Conservation (phyloP, 1,140 invertebrate species). For the Akabosia matsudoensis region DNA sequence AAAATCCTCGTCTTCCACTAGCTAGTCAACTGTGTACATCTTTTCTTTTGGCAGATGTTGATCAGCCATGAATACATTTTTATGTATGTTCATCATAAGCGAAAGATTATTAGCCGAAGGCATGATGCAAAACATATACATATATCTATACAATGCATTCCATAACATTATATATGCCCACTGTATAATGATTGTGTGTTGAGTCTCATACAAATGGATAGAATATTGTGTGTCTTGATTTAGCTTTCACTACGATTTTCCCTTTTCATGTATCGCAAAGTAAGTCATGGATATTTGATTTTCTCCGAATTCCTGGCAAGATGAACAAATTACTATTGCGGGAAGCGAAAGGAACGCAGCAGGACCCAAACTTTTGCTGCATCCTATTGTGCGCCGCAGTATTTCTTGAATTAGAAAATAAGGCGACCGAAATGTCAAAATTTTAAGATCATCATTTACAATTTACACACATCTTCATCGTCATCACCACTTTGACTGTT, state of each 20-base stretch:
- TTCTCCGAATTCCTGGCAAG: too few species aligned
- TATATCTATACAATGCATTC: background rate
- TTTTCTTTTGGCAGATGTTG: background rate
- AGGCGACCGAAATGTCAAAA: conserved; percentile 13
- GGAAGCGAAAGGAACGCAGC: too few species aligned
- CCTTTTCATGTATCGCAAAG: too few species aligned
- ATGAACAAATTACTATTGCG: too few species aligned
- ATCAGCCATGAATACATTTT: background rate
- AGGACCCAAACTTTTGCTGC: too few species aligned
- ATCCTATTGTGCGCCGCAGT: too few species aligned
- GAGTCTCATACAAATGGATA: too few species aligned
- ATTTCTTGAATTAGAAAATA: background rate
- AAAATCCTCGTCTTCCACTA: background rate
- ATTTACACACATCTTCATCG: background rate
- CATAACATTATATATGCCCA: background rate
- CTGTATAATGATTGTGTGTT: too few species aligned
- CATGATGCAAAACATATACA: background rate
- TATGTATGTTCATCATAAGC: background rate
- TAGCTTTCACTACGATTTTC: too few species aligned
- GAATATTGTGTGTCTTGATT: too few species aligned
- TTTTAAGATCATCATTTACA: background rate
- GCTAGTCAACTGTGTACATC: background rate
- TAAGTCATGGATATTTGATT: too few species aligned
- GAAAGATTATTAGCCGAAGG: background rate
- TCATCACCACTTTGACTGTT: too few species aligned